Evolutionary conservation across 2,888 invertebrate genomes (phyloP), one percentile per base, ranked within the genome.

Genomic region (Stenolophus ochropezus): DNA sequence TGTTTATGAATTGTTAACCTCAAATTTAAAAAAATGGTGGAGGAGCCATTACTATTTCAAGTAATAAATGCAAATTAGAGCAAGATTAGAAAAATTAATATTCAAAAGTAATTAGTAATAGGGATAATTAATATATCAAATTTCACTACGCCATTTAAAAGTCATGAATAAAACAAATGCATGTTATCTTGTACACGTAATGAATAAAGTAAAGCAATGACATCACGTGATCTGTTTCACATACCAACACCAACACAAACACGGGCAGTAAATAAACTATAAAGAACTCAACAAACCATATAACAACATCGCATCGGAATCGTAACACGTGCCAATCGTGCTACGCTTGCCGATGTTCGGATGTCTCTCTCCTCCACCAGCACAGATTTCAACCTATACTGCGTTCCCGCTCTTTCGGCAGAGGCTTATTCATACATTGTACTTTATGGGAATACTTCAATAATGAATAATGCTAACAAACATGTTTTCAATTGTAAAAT

Each of bases 251-350:
- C 8, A 56, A 14, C 14, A 11, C 56, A 61, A 33, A 27, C 61
- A 61, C 0, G n/a, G 27, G 5, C 4, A 25, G 25, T 69, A 69
- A 69, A 69, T 33, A 69, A 69, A 69, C 65, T 33, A 69, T 69
- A 69, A 69, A 33, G 61, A 69, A 69, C 27, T 69, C 33, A 69
- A 33, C 33, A 69, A 69, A 69, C 33, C 33, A 69, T 33, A 20
- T 65, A 69, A 33, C 65, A 69, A 18, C 33, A 69, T 61, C 27
- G 33, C 65, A 69, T 61, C 61, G 18, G 18, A 69, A 33, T 69
- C 18, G 33, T 69, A 61, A 33, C 65, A 69, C 65, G 33, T 69
- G 65, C 20, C 65, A 33, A 69, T 56, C 56, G 56, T 21, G 56
- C 56, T 56, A 56, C 56, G 56, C 20, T 56, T 56, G 56, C 11